These are phyloP conservation scores for Nomada fabriciana DNA, from an alignment of 2,888 invertebrate species.

Conservation along the genomic window DNA sequence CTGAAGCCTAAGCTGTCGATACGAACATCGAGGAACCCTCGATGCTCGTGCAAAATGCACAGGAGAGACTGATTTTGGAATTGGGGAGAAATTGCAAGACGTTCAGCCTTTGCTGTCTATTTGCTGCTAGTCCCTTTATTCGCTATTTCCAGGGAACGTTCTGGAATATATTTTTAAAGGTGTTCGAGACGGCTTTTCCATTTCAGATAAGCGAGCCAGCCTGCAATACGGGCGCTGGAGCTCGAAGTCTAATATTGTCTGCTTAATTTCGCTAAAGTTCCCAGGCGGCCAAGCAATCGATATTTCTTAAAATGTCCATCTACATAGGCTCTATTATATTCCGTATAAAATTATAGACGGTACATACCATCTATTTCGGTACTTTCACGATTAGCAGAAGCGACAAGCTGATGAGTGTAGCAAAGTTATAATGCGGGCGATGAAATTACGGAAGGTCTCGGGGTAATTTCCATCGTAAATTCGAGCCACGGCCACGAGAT, in stretches of 20 bases:
- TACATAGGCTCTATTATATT: too few species aligned
- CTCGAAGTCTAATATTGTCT: too few species aligned
- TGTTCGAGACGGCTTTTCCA: too few species aligned
- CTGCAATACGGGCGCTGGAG: too few species aligned
- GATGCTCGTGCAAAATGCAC: neutral
- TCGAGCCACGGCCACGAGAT: constrained; percentile 32
- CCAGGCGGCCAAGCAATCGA: too few species aligned
- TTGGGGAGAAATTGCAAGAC: neutral
- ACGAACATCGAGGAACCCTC: neutral
- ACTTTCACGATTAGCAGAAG: constrained; percentile 27
- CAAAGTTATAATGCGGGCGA: constrained; percentile 54
- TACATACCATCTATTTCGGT: neutral
- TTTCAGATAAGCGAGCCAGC: too few species aligned
- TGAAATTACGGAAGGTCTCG: constrained; percentile 46
- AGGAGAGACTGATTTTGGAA: neutral
- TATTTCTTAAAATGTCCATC: too few species aligned
- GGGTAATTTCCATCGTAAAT: constrained; percentile 59
- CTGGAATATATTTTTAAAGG: too few species aligned
- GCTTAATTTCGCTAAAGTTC: too few species aligned
- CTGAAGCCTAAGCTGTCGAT: neutral
- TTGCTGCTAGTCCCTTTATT: too few species aligned
- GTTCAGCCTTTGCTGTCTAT: neutral
- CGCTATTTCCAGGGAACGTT: too few species aligned
- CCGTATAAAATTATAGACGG: too few species aligned
- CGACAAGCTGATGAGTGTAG: constrained; percentile 30